Evolutionary conservation across 1,140 invertebrate genomes (phyloP), one percentile per base, ranked within the genome.

Genomic region (Glossosoma conforme): DNA sequence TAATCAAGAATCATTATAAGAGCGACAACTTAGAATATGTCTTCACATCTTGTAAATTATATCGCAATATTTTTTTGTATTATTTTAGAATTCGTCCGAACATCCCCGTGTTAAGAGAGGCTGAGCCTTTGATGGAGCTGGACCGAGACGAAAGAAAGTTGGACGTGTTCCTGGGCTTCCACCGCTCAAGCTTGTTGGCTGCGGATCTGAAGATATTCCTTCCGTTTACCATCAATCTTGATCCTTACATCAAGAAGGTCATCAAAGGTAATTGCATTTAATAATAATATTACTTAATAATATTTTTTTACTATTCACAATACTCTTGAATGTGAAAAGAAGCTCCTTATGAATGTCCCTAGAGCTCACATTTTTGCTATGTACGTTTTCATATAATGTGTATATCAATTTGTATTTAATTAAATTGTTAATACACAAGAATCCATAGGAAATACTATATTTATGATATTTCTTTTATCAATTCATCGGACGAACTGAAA

Each of bases 151-250:
- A 94, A 61, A 83, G 89, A 17, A 98, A 98, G 70, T 77, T 97
- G 54, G 93, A 97, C 61, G 87, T 92, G 36, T 96, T 97, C 67
- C 72, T 98, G 9, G 84, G 88, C 25, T 87, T 91, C 63, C 91
- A 94, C 69, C 84, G 89, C 54, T 80, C 82, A 1, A 84, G 87
- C 67, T 72, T 92, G 24, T 76, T 89, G 4, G 81, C 90, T 6
- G 86, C 85, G 43, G 93, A 97, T 67, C 78, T 98, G 61, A 93
- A 93, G 65, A 89, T 96, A 59, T 97, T 97, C 65, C 70, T 97
- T 38, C 94, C 94, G 0, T 97, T 97, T 63, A 97, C 93, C 10
- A 97, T 97, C 48, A 97, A 97, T 69, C 71, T 97, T 13, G 94
- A 98, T 77, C 95, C 94, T 0, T 97, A 94, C 63, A 83, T 98